Conservation (phyloP, 2,888 invertebrate species). For the Drosophila buzzatii region DNA sequence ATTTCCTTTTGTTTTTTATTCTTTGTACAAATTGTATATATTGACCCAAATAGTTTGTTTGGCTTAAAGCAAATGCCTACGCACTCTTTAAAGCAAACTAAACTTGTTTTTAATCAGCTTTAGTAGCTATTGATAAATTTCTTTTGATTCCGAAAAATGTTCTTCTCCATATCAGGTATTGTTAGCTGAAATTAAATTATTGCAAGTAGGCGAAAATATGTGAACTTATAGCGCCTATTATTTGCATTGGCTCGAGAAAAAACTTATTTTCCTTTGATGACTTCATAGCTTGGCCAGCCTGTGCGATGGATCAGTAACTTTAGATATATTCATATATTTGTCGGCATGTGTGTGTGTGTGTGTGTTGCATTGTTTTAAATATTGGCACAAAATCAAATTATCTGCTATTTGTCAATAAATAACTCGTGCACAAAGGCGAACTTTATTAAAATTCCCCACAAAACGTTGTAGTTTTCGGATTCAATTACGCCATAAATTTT, state of each 20-base stretch:
- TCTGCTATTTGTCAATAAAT: slow-evolving; percentile 79
- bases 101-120: background rate
- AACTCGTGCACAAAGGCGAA: slow-evolving; percentile 70
- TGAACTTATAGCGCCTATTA: slow-evolving; percentile 5
- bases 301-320: background rate
- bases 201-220: slow-evolving; percentile 16
- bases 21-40: background rate
- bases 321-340: slow-evolving; percentile 15
- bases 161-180: background rate
- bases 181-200: background rate
- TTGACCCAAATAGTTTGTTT: background rate
- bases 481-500: slow-evolving; percentile 80
- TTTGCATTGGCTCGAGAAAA: background rate
- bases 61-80: background rate
- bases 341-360: slow-evolving; percentile 8
- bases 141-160: background rate
- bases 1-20: slow-evolving; percentile 3
- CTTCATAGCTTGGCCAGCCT: background rate
- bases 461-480: slow-evolving; percentile 78
- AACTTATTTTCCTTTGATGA: background rate
- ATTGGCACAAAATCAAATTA: slow-evolving; percentile 78
- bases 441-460: slow-evolving; percentile 81
- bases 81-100: background rate
- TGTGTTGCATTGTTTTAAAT: slow-evolving; percentile 67
- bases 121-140: background rate